Conservation (phyloP, 2,888 invertebrate species). For the Anodontia alba region DNA sequence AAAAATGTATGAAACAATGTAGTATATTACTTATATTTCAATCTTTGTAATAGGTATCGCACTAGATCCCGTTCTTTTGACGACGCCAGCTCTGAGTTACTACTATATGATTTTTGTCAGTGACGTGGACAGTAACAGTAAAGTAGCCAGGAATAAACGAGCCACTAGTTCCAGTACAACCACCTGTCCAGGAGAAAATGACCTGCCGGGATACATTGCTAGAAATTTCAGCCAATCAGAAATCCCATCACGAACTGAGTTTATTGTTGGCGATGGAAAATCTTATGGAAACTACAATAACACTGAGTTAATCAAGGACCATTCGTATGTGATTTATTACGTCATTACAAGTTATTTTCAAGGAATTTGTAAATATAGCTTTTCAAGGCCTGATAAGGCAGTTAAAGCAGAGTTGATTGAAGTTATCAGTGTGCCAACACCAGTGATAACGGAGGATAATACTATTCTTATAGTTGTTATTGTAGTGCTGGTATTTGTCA, state of each 20-base stretch:
- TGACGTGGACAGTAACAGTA: slow-evolving; percentile 85
- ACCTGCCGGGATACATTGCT: slow-evolving; percentile 84
- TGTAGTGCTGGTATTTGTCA: slow-evolving; percentile 67
- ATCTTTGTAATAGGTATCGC: slow-evolving; percentile 87
- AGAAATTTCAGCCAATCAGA: slow-evolving; percentile 90
- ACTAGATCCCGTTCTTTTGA: slow-evolving; percentile 89
- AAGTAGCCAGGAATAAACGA: slow-evolving; percentile 48
- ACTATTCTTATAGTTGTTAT: slow-evolving; percentile 66
- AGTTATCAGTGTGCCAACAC: slow-evolving; percentile 8
- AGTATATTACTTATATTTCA: no score
- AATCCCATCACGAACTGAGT: slow-evolving; percentile 87
- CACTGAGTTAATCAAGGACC: slow-evolving; percentile 89
- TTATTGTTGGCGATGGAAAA: slow-evolving; percentile 91
- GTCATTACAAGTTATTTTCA: slow-evolving; percentile 90
- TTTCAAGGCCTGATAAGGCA: slow-evolving; percentile 85
- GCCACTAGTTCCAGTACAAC: slow-evolving; percentile 85
- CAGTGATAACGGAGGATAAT: slow-evolving; percentile 21
- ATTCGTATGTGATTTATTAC: slow-evolving; percentile 89
- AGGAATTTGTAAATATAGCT: slow-evolving; percentile 89
- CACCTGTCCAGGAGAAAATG: slow-evolving; percentile 40
- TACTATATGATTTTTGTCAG: slow-evolving; percentile 91
- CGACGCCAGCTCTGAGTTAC: slow-evolving; percentile 90
- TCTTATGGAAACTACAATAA: slow-evolving; percentile 92
- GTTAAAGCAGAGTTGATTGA: slow-evolving; percentile 47
- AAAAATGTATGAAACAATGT: no score